Percentiles rank a stretch among this genome's conserved stretches.
phyloP scores from a whole-genome alignment of 2,888 invertebrate species.

The Stictocephala bisonia region DNA sequence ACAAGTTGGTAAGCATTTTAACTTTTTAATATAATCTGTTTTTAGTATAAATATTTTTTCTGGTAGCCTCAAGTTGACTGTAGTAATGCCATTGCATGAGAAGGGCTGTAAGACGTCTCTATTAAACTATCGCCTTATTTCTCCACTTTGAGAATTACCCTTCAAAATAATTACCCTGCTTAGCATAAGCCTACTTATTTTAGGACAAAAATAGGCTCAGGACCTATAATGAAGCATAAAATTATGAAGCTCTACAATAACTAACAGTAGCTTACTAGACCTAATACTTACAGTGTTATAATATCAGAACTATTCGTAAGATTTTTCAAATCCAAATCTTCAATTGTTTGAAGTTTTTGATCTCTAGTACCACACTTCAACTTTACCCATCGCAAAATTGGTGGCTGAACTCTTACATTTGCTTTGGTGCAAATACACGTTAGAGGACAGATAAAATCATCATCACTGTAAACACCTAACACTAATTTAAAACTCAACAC shows the following conservation, averaged over 20 bases:
- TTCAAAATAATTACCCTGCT: too few relatives aligned
- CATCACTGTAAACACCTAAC: background rate
- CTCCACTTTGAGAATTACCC: too few relatives aligned
- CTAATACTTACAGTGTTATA: slow-evolving; percentile 52
- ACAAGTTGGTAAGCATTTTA: too few relatives aligned
- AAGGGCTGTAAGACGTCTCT: too few relatives aligned
- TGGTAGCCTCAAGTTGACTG: too few relatives aligned
- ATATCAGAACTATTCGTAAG: slow-evolving; percentile 49
- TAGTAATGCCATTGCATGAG: too few relatives aligned
- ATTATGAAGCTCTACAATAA: background rate
- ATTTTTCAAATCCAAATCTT: slow-evolving; percentile 19
- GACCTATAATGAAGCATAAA: too few relatives aligned
- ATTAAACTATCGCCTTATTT: too few relatives aligned
- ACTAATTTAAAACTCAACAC: background rate
- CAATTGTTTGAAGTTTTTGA: slow-evolving; percentile 1
- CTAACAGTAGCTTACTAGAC: background rate
- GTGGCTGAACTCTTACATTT: slow-evolving; percentile 18
- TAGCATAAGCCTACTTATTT: too few relatives aligned
- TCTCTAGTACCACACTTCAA: slow-evolving; percentile 33
- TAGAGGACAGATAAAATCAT: slow-evolving; percentile 13
- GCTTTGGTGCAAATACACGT: slow-evolving; percentile 29
- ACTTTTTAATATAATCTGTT: too few relatives aligned
- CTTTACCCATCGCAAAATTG: background rate
- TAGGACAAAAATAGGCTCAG: too few relatives aligned
- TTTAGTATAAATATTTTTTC: too few relatives aligned